Base-by-base conservation (phyloP, 2,797 vertebrate genomes). In the Melopsittacus undulatus region DNA sequence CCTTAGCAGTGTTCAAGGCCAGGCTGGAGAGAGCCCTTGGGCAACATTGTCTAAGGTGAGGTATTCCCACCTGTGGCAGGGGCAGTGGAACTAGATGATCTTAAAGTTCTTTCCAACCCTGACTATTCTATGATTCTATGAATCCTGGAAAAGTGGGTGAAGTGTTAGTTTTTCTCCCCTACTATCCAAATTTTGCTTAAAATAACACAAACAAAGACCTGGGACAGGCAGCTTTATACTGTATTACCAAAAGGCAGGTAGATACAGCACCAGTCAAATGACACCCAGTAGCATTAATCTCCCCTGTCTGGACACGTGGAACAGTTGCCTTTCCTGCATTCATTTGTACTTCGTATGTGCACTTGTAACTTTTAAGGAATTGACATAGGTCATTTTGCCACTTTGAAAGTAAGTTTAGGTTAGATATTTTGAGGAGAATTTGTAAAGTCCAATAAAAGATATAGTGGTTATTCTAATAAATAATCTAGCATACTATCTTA, bases 391-490 rank as follows among this genome's bases (percentile, higher is more conserved):
- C 36, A 52, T 79, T 82, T 67, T 77, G 51, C 56, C 46, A 40
- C 42, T 78, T 7, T 23, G 69, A 82, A 63, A 84, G 14, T 48
- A 87, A 43, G 29, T 17, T 45, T 17, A 49, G 14, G 22, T 69
- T 42, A 79, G 36, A 11, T 82, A 85, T 40, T 80, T 24, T 72
- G 62, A 90, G 51, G 20, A 75, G 12, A 3, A 27, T 61, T 87
- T 87, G 49, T 43, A 73, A 54, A 11, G 48, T 36, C 70, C 38
- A 76, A 43, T 51, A 76, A 95, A 82, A 87, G 56, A 18, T 45
- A 36, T 18, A 34, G 16, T 66, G 56, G 26, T 80, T 89, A 76
- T 73, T 92, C 32, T 72, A 83, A 92, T 64, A 82, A 84, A 93
- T 86, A 38, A 82, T 74, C 72, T 21, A 49, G 32, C 14, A 72